These are phyloP conservation scores for Horisme vitalbata DNA, from an alignment of 2,888 invertebrate species.

Conservation along the genomic window DNA sequence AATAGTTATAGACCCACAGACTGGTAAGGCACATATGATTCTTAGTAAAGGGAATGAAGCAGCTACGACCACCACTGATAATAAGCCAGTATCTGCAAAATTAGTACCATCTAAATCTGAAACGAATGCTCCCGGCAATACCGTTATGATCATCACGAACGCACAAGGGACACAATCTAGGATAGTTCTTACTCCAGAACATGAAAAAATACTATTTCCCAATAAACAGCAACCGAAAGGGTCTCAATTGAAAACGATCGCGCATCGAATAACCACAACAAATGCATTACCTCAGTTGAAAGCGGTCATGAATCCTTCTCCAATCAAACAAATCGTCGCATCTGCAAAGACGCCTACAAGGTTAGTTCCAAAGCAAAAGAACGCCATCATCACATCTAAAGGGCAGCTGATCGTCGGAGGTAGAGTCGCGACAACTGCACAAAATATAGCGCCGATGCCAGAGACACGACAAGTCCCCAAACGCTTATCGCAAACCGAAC, in stretches of 20 bases:
- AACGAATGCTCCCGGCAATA: constrained; percentile 67
- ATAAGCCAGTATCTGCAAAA: constrained; percentile 69
- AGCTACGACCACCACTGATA: constrained; percentile 46
- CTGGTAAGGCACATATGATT: constrained; percentile 73
- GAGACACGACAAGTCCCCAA: constrained; percentile 65
- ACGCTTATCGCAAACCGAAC: constrained; percentile 60
- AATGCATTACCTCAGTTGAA: constrained; percentile 45
- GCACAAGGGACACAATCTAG: constrained; percentile 84
- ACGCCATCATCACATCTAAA: constrained; percentile 82
- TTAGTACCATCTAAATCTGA: constrained; percentile 61
- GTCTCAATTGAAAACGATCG: constrained; percentile 65
- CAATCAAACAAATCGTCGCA: constrained; percentile 42
- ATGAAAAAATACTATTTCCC: constrained; percentile 83
- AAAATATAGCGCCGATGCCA: constrained; percentile 74
- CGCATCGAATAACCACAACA: constrained; percentile 58
- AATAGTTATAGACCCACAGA: constrained; percentile 75
- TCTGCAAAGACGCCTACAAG: constrained; percentile 54
- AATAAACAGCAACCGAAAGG: constrained; percentile 72
- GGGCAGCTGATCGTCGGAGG: constrained; percentile 79
- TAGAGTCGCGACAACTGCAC: constrained; percentile 68
- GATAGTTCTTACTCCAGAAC: constrained; percentile 83
- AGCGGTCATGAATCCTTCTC: constrained; percentile 46
- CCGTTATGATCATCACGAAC: constrained; percentile 85
- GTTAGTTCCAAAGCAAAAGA: constrained; percentile 70
- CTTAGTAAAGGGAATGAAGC: constrained; percentile 60